These are phyloP conservation scores for Furcula furcula DNA, from an alignment of 2,888 invertebrate genomes.

Conservation along the genomic window DNA sequence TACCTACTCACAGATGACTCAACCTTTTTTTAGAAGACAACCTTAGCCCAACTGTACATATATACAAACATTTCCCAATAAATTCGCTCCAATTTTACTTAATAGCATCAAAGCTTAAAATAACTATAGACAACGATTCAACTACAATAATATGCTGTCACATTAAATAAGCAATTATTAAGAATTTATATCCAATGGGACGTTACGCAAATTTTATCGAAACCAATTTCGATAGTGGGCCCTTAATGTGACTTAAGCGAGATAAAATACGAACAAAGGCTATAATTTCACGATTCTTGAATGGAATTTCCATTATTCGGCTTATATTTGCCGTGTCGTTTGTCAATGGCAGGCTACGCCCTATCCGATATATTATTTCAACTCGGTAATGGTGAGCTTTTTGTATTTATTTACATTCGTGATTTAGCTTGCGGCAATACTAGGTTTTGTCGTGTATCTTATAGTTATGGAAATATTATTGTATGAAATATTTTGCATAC, in stretches of 20 bases:
- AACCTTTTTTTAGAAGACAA: too few species aligned
- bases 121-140: slow-evolving; percentile 29
- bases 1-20: too few species aligned
- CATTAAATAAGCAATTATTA: slow-evolving; percentile 65
- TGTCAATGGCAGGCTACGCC: slow-evolving; percentile 42
- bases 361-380: slow-evolving; percentile 45
- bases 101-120: too few species aligned
- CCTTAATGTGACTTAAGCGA: slow-evolving; percentile 53
- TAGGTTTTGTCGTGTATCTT: neutral
- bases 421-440: slow-evolving; percentile 38
- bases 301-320: slow-evolving; percentile 67
- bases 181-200: slow-evolving; percentile 67
- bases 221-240: slow-evolving; percentile 75
- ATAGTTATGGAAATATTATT: neutral
- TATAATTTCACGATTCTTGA: slow-evolving; percentile 65
- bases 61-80: too few species aligned
- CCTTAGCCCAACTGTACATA: too few species aligned
- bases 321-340: slow-evolving; percentile 58
- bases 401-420: slow-evolving; percentile 43
- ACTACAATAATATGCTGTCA: slow-evolving; percentile 44
- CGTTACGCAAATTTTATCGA: slow-evolving; percentile 67
- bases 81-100: too few species aligned
- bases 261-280: slow-evolving; percentile 63
- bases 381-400: slow-evolving; percentile 45
- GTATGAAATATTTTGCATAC: slow-evolving; percentile 1